A percentile compares a stretch with the other conserved stretches of the same genome.
Evolutionary conservation across 37 sponge, comb jelly and placozoan species (phyloP).

Genomic region (Oopsacas minuta): DNA sequence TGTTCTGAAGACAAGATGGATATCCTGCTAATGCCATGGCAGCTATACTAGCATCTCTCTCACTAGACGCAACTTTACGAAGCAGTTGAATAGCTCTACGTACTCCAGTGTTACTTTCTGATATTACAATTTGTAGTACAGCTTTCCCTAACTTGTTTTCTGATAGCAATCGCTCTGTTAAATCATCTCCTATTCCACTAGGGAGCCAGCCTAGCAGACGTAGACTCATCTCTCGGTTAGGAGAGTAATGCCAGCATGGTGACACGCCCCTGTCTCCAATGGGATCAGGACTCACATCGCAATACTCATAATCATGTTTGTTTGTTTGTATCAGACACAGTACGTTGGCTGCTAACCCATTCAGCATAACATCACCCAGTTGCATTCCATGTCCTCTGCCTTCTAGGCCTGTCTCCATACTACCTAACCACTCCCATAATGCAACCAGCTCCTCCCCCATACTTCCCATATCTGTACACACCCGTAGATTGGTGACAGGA

Average conservation of each 20-base stretch:
- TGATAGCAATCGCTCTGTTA: background rate
- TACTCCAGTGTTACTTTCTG: background rate
- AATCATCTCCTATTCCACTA: background rate
- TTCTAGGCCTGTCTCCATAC: background rate
- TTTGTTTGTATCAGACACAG: background rate
- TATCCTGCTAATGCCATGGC: background rate
- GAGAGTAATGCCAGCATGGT: background rate
- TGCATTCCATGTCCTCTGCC: background rate
- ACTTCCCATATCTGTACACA: background rate
- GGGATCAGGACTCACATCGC: background rate
- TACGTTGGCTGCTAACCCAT: background rate
- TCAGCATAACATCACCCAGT: background rate
- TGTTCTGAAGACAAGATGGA: background rate
- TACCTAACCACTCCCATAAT: background rate
- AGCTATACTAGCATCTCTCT: background rate
- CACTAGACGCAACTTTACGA: background rate
- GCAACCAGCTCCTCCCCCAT: background rate
- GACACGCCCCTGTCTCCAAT: background rate
- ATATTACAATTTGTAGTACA: background rate
- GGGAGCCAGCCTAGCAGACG: background rate
- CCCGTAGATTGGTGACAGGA: background rate
- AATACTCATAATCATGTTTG: background rate
- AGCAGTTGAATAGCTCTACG: background rate
- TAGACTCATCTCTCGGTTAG: background rate
- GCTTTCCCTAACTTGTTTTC: background rate